phyloP scores from a whole-genome alignment of 2,888 invertebrate species.

The Drosophila siamana region DNA sequence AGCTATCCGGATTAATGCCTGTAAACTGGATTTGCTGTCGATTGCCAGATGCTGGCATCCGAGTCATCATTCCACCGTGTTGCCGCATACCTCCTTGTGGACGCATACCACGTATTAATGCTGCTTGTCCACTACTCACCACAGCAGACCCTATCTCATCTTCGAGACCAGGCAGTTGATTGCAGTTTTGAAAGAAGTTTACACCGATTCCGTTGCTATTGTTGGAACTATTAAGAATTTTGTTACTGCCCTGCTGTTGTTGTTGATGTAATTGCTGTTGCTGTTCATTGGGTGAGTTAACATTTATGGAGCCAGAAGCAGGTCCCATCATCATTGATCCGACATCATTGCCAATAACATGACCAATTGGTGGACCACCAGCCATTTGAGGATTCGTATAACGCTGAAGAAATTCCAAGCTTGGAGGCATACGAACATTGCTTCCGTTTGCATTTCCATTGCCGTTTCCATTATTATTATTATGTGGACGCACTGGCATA shows the following conservation, averaged over 20 bases:
- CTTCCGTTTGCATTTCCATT: constrained; percentile 86
- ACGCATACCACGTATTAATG: constrained; percentile 86
- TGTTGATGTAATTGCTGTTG: constrained; percentile 47
- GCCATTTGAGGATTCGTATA: constrained; percentile 92
- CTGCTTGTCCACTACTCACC: constrained; percentile 63
- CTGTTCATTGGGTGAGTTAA: constrained; percentile 62
- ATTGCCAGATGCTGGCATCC: constrained; percentile 61
- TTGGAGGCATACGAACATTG: constrained; percentile 92
- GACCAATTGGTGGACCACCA: constrained; percentile 38
- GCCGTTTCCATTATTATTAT: constrained; percentile 82
- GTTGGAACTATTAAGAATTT: constrained; percentile 52
- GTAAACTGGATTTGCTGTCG: constrained; percentile 67
- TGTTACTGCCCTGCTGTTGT: constrained; percentile 45
- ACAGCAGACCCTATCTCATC: constrained; percentile 64
- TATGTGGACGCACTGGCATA: constrained; percentile 97
- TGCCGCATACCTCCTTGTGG: constrained; percentile 86
- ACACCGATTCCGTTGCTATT: constrained; percentile 55
- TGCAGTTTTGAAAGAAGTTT: constrained; percentile 84
- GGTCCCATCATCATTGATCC: constrained; percentile 44
- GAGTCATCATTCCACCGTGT: constrained; percentile 78
- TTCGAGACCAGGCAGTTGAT: constrained; percentile 78
- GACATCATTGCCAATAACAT: constrained; percentile 40
- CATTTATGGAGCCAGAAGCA: constrained; percentile 49
- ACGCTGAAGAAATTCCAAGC: constrained; percentile 94
- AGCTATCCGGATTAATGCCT: constrained; percentile 61